Base-by-base conservation (phyloP, 2,113 vertebrate genomes). In the Dendropsophus ebraccatus region DNA sequence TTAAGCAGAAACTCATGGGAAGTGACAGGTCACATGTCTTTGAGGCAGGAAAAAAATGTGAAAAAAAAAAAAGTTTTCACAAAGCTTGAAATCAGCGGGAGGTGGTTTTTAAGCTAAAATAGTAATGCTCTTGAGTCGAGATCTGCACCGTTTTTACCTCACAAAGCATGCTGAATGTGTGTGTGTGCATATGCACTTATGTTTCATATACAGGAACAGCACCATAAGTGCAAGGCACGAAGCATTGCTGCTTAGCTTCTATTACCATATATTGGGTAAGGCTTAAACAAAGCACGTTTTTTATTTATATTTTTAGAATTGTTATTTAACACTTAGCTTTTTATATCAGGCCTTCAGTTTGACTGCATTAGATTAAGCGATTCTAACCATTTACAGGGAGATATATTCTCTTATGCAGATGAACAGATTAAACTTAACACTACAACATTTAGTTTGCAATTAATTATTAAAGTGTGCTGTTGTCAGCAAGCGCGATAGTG, bases 401-500 rank as follows among this genome's bases (percentile, higher is more conserved):
- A 47, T 62, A 60, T 80, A 58, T 45, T 80, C 54, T 58, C 21
- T 82, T 82, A 0, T 74, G 21, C 0, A 47, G 70, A 56, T 58
- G 28, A 62, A 56, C 28, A 47, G 72, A 84, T 84, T 45, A 50
- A 76, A 74, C 21, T 5, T 16, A 62, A 76, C 37, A 45, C 41
- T 77, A 19, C 54, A 62, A 60, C 49, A 58, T 75, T 32, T 60
- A 84, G 82, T 52, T 74, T 76, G 19, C 73, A 41, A 84, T 76
- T 75, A 84, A 84, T 84, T 75, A 75, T 84, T 84, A 74, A 84
- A 75, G 52, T 84, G 52, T 84, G 82, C 69, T 74, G 81, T 56
- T 83, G 72, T 84, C 72, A 84, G 82, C 82, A 75, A 47, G 70
- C 47, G 12, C 32, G 82, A 84, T 76, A 65, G 83, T 84, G 83